These are phyloP conservation scores for Cyprinodon diabolis DNA, from an alignment of 2,797 vertebrate species.

Conservation along the genomic window DNA sequence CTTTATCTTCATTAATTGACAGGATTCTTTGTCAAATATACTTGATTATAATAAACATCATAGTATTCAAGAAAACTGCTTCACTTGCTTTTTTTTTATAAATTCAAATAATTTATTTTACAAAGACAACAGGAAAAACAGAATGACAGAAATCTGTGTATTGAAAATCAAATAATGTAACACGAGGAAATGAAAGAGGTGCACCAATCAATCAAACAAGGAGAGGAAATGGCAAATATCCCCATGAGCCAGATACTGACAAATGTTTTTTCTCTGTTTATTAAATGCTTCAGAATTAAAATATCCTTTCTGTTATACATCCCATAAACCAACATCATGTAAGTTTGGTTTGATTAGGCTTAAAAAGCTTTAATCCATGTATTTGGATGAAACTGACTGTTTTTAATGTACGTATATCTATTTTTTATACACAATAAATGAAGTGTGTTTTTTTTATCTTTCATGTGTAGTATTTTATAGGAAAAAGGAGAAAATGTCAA, in stretches of 20 bases:
- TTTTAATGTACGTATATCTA: not conserved
- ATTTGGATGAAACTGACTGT: not conserved
- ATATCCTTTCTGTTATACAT: not conserved
- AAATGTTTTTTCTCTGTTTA: not conserved
- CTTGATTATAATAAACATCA: not conserved
- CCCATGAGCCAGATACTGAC: not conserved
- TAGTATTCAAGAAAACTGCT: slow-evolving; percentile 5
- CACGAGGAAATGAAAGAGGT: slow-evolving; percentile 10
- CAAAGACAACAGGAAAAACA: slow-evolving; percentile 15
- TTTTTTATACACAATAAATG: not conserved
- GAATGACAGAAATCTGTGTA: slow-evolving; percentile 7
- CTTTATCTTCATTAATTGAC: slow-evolving; percentile 22
- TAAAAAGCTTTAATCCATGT: not conserved
- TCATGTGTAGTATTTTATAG: not conserved
- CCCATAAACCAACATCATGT: not conserved
- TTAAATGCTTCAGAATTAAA: not conserved
- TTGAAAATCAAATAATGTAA: slow-evolving; percentile 13
- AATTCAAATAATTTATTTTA: slow-evolving; percentile 11
- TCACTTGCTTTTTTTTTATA: slow-evolving; percentile 8
- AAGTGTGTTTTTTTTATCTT: not conserved
- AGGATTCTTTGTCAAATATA: slow-evolving; percentile 11
- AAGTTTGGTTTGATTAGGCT: not conserved
- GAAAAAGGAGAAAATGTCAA: not conserved
- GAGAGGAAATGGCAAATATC: not conserved
- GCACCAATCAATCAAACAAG: not conserved